Evolutionary conservation across 2,113 vertebrate genomes (phyloP), one percentile per base, ranked within the genome.

Genomic region (Aramus guarauna): DNA sequence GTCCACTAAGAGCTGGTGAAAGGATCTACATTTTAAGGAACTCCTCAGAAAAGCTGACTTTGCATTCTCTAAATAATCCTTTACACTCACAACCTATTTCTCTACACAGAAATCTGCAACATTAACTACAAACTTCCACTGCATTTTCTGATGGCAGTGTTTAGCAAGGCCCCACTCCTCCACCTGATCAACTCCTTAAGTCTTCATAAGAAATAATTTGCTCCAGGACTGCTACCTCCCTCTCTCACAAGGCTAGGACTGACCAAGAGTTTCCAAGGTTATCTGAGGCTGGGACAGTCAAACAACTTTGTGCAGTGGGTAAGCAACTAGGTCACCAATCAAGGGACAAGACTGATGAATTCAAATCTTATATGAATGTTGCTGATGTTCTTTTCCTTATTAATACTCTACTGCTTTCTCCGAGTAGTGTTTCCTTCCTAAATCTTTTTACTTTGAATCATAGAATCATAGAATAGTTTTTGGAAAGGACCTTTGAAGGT

Each of bases 271-370:
- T 85, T 74, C 20, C 48, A 71, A 71, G 23, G 12, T 36, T 67
- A 37, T 45, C 15, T 77, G 45, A 37, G 55, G 11, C 30, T 85
- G n/a, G 20, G 6, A 34, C 58, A 43, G 14, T 79, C 27, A 71
- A 52, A 73, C 1, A 3, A 26, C 26, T n/a, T 4, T 8, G 50
- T 15, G 11, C 5, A 29, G 5, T 15, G 6, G 6, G 6, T 53
- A 90, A 73, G 29, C 7, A 76, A 80, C 11, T 18, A 68, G 24
- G 16, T 59, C 39, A 73, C 15, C 45, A 80, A 32, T 17, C 24
- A 55, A 53, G 32, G 27, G 6, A 74, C 5, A 9, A 56, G 4
- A 26, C 9, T 23, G 34, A 62, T 39, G 6, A 74, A 53, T 47
- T 69, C 23, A 64, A 48, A 75, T 3, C 5, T 58, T 37, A 3